Evolutionary conservation across 2,888 invertebrate genomes (phyloP).

Genomic region (Xanthia togata): DNA sequence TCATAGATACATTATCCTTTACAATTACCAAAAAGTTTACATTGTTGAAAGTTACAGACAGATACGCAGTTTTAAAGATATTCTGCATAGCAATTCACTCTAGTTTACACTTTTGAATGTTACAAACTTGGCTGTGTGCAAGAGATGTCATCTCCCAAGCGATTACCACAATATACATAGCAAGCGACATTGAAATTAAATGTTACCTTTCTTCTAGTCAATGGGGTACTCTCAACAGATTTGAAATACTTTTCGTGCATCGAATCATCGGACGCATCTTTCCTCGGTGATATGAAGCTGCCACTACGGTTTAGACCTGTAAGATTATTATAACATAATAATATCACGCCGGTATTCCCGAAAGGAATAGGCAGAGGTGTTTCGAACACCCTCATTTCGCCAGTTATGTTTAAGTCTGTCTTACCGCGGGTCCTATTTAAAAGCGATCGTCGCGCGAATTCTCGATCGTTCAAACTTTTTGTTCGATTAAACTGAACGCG

Average conservation of each 20-base stretch:
- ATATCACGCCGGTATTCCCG: neutral
- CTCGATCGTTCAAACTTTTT: too few species aligned
- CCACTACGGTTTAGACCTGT: conserved; percentile 88
- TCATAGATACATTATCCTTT: too few species aligned
- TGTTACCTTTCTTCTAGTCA: conserved; percentile 89
- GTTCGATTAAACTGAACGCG: too few species aligned
- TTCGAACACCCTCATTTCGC: neutral
- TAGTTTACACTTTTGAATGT: too few species aligned
- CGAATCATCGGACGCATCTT: conserved; percentile 93
- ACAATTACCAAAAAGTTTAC: neutral
- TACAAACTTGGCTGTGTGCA: too few species aligned
- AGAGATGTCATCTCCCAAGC: neutral
- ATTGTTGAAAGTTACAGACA: too few species aligned
- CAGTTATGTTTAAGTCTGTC: neutral
- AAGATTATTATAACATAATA: conserved; percentile 25
- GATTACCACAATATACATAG: neutral
- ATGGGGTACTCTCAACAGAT: conserved; percentile 93
- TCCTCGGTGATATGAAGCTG: conserved; percentile 90
- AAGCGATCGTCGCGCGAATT: too few species aligned
- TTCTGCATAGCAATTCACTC: too few species aligned
- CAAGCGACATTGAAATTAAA: conserved; percentile 2
- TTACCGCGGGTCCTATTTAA: neutral
- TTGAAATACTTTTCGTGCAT: conserved; percentile 95
- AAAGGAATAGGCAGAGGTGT: neutral
- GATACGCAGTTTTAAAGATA: too few species aligned